These are phyloP conservation scores for Dendrolimus pini DNA, from an alignment of 2,888 invertebrate genomes.

Conservation along the genomic window DNA sequence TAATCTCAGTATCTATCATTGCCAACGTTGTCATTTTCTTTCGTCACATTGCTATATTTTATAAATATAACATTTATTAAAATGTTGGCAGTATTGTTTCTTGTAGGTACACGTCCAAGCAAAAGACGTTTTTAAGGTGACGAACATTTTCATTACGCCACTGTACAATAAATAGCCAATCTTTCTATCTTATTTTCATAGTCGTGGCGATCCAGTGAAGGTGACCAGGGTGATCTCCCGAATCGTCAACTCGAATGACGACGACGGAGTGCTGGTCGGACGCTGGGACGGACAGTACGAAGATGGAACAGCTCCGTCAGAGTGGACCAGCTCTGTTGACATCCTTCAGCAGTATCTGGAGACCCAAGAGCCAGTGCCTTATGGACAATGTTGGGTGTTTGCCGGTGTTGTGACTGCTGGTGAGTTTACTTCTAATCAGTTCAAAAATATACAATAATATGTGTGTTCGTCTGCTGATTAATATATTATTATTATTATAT, in stretches of 20 bases:
- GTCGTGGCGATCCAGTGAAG: slow-evolving; percentile 83
- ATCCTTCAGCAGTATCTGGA: slow-evolving; percentile 84
- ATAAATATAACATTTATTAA: too few relatives aligned
- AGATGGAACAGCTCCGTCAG: slow-evolving; percentile 85
- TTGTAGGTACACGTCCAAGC: too few relatives aligned
- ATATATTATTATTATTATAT: too few relatives aligned
- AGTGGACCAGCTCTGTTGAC: slow-evolving; percentile 88
- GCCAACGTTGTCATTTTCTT: too few relatives aligned
- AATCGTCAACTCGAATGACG: slow-evolving; percentile 85
- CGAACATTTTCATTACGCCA: too few relatives aligned
- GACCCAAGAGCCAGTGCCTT: slow-evolving; percentile 81
- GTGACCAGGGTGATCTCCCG: slow-evolving; percentile 83
- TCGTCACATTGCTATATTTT: too few relatives aligned
- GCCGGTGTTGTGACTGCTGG: slow-evolving; percentile 88
- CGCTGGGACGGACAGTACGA: slow-evolving; percentile 85
- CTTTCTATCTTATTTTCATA: slow-evolving; percentile 12
- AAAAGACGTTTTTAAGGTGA: too few relatives aligned
- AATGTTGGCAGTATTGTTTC: too few relatives aligned
- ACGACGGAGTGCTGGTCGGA: slow-evolving; percentile 82
- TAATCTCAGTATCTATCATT: too few relatives aligned
- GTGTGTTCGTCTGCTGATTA: too few relatives aligned
- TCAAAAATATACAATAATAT: too few relatives aligned
- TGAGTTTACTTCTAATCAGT: slow-evolving; percentile 46
- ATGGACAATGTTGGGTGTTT: slow-evolving; percentile 94
- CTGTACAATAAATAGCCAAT: too few relatives aligned